Evolutionary conservation across 2,888 invertebrate genomes (phyloP).

Genomic region (Drosophila niveifrons): DNA sequence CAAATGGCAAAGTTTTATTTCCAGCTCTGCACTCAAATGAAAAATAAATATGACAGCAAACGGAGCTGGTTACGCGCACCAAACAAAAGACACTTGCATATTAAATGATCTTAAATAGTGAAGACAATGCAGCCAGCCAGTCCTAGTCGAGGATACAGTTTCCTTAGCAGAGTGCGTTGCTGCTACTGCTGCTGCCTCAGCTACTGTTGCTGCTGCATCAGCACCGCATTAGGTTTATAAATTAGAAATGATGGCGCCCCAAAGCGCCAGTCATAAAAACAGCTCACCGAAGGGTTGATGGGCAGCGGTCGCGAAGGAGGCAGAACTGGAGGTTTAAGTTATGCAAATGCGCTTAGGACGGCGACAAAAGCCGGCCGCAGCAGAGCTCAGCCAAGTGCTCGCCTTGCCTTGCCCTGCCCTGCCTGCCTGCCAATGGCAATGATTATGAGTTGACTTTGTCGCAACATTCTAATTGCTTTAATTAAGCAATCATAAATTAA

Average conservation of each 20-base stretch:
- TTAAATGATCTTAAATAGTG: constrained; percentile 80
- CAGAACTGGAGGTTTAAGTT: constrained; percentile 56
- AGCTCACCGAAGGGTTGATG: constrained; percentile 19
- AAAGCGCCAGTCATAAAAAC: constrained; percentile 53
- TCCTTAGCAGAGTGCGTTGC: constrained; percentile 25
- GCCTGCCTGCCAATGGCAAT: constrained; percentile 42
- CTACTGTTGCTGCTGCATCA: constrained; percentile 53
- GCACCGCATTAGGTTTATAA: constrained; percentile 78
- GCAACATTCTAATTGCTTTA: constrained; percentile 71
- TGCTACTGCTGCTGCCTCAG: constrained; percentile 42
- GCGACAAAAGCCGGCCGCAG: constrained; percentile 59
- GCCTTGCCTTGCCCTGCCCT: too few relatives aligned
- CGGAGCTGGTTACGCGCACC: constrained; percentile 54
- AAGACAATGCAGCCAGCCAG: constrained; percentile 64
- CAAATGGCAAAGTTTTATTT: constrained; percentile 81
- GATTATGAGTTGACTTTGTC: constrained; percentile 39
- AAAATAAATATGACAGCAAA: constrained; percentile 79
- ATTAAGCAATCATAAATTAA: constrained; percentile 79
- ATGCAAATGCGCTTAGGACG: constrained; percentile 75
- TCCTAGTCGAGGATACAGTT: constrained; percentile 18
- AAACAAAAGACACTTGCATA: constrained; percentile 78
- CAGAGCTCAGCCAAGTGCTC: constrained; percentile 34
- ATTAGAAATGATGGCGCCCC: constrained; percentile 77
- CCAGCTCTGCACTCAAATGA: constrained; percentile 74
- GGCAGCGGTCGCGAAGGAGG: not conserved